These are phyloP conservation scores for Salticus scenicus DNA, from an alignment of 2,888 invertebrate species.

Conservation along the genomic window DNA sequence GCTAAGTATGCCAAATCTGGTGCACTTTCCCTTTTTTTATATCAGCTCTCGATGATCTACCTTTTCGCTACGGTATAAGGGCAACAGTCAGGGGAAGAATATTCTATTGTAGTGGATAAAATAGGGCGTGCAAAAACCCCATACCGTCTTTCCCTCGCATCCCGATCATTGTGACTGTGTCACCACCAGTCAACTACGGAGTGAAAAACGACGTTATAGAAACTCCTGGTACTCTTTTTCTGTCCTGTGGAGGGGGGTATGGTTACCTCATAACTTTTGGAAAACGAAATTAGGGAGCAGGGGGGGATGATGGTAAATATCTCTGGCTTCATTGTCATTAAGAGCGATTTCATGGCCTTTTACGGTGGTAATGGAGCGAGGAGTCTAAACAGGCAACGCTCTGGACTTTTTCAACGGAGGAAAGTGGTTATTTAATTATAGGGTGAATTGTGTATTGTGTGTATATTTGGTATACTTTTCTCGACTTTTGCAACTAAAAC, in stretches of 20 bases:
- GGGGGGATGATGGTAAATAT: slow-evolving; percentile 65
- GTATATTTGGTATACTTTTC: neutral
- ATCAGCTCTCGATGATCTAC: slow-evolving; percentile 60
- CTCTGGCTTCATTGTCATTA: slow-evolving; percentile 36
- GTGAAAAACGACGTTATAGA: slow-evolving; percentile 65
- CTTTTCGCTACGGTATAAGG: slow-evolving; percentile 54
- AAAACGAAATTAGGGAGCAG: slow-evolving; percentile 62
- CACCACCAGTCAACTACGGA: slow-evolving; percentile 66
- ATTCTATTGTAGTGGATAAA: slow-evolving; percentile 53
- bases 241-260: neutral
- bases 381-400: slow-evolving; percentile 58
- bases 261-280: slow-evolving; percentile 65
- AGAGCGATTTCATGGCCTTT: slow-evolving; percentile 15
- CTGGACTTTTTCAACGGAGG: slow-evolving; percentile 54
- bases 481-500: neutral
- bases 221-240: slow-evolving; percentile 13
- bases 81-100: slow-evolving; percentile 65
- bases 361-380: slow-evolving; percentile 61
- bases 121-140: slow-evolving; percentile 66
- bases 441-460: neutral
- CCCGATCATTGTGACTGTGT: slow-evolving; percentile 57
- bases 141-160: slow-evolving; percentile 2
- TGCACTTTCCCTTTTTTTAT: neutral
- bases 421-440: slow-evolving; percentile 67
- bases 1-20: slow-evolving; percentile 41